Conservation (phyloP, 2,113 vertebrate genomes). For the Gallinago paraguaiae region DNA sequence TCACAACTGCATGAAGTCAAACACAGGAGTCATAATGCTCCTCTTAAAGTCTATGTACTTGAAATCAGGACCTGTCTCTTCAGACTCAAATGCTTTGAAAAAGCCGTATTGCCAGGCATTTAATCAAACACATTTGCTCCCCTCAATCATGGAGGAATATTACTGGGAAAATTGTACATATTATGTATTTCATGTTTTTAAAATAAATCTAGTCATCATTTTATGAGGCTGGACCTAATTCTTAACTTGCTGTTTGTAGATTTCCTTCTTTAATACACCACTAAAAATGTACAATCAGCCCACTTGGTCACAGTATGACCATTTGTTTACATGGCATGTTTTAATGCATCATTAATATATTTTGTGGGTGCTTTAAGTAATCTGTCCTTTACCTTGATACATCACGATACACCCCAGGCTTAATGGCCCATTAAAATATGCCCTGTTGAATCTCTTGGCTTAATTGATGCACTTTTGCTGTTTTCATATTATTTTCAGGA, state of each 20-base stretch:
- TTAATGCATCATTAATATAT: constrained; percentile 62
- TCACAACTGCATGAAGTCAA: background rate
- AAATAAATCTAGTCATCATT: background rate
- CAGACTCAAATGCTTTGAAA: background rate
- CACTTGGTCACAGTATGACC: background rate
- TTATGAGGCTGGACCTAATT: background rate
- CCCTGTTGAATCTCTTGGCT: constrained; percentile 38
- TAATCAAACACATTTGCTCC: background rate
- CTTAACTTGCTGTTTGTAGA: background rate
- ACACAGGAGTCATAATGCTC: background rate
- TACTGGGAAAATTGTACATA: background rate
- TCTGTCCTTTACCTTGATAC: constrained; percentile 33
- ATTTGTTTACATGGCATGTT: constrained; percentile 24
- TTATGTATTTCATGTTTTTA: background rate
- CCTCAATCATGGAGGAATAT: background rate
- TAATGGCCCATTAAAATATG: constrained; percentile 60
- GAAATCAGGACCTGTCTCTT: background rate
- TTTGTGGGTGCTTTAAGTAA: constrained; percentile 27
- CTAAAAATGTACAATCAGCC: background rate
- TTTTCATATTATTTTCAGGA: constrained; percentile 49
- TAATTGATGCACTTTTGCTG: constrained; percentile 54
- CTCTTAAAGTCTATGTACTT: background rate
- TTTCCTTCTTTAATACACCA: background rate
- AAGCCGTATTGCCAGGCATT: background rate
- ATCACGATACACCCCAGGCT: constrained; percentile 3